Evolutionary conservation across 2,113 vertebrate species (phyloP).

Genomic region (Cettia cetti): DNA sequence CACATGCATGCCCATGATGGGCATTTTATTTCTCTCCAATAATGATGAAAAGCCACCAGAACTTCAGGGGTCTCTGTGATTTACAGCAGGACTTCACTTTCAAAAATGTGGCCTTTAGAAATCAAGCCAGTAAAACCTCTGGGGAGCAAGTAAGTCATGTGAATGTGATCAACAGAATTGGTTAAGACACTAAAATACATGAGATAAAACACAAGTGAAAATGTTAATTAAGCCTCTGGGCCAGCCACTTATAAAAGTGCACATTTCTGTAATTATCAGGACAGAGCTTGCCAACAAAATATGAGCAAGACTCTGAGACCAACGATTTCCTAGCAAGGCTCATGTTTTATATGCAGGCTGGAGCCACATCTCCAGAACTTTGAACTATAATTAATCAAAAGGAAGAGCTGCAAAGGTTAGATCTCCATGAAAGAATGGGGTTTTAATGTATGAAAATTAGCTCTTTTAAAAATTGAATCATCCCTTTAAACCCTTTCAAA

Average conservation of each 20-base stretch:
- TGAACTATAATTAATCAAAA: not conserved
- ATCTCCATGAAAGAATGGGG: not conserved
- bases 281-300: not conserved
- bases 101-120: not conserved
- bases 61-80: not conserved
- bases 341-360: not conserved
- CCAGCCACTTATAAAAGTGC: not conserved
- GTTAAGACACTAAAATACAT: not conserved
- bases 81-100: not conserved
- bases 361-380: not conserved
- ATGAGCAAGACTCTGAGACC: not conserved
- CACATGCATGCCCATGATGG: not conserved
- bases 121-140: not conserved
- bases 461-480: not conserved
- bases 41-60: not conserved
- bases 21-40: not conserved
- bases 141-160: not conserved
- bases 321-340: not conserved
- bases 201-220: not conserved
- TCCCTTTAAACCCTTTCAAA: not conserved
- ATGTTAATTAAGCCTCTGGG: not conserved
- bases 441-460: not conserved
- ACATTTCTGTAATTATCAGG: not conserved
- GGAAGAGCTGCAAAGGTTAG: not conserved
- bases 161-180: not conserved